Percentiles rank a stretch among this genome's conserved stretches.
Evolutionary conservation across 1,140 invertebrate species (phyloP).

Genomic region (Druon quercuslanigerum): DNA sequence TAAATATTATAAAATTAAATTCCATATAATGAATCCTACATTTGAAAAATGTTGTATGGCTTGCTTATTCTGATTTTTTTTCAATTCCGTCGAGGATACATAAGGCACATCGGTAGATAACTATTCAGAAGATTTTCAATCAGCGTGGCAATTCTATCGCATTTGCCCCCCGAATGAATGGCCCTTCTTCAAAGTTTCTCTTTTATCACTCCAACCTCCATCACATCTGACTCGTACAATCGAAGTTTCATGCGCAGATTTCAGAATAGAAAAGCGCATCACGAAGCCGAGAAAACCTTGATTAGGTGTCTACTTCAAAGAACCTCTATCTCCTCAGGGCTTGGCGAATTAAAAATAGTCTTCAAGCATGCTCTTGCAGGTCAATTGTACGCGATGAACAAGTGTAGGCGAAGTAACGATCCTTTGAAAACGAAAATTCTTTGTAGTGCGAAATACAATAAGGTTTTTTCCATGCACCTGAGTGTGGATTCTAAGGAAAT

Average conservation of each 20-base stretch:
- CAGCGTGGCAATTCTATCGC: no score
- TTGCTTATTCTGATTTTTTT: no score
- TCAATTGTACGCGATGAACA: constrained; percentile 6
- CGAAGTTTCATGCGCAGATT: not conserved
- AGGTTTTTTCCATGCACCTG: not conserved
- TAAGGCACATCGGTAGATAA: no score
- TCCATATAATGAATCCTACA: no score
- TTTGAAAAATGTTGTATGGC: no score
- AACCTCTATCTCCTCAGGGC: constrained; percentile 12
- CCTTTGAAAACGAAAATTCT: constrained; percentile 15
- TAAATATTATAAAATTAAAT: no score
- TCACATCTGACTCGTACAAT: constrained; percentile 17
- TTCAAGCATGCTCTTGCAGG: constrained; percentile 18
- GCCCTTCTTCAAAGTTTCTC: not conserved
- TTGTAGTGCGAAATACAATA: not conserved
- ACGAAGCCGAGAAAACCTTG: constrained; percentile 14
- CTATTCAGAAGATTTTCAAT: no score
- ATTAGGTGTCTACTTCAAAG: constrained; percentile 29
- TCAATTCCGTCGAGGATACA: no score
- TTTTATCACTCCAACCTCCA: not conserved
- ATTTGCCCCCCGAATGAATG: no score
- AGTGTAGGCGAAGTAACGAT: not conserved
- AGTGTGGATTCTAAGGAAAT: not conserved
- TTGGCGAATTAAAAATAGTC: constrained; percentile 26
- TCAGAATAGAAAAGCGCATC: not conserved